Conservation (phyloP, 1,140 invertebrate genomes). For the Brachionus rotundiformis region DNA sequence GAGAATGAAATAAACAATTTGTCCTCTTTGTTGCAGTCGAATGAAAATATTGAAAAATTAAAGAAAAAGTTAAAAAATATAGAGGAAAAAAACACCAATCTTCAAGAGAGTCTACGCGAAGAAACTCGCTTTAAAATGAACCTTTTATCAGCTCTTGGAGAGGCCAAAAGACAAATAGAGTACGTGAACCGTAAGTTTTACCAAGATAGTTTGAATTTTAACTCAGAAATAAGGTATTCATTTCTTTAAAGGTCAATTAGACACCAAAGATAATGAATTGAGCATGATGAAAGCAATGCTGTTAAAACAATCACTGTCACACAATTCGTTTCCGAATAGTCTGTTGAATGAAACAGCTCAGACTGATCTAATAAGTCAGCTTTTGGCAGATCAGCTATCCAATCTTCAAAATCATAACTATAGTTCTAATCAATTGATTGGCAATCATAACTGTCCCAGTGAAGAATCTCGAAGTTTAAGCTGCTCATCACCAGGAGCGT, state of each 20-base stretch:
- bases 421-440: not conserved
- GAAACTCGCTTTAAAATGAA: constrained; percentile 94
- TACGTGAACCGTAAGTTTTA: constrained; percentile 80
- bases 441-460: not conserved
- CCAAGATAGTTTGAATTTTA: not conserved
- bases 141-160: constrained; percentile 89
- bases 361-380: constrained; percentile 21
- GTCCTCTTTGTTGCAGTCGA: not conserved
- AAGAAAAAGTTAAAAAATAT: constrained; percentile 77
- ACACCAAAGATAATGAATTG: constrained; percentile 47
- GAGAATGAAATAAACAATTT: constrained; percentile 29
- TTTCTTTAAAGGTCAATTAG: constrained; percentile 19
- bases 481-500: constrained; percentile 9
- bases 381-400: constrained; percentile 6
- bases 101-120: constrained; percentile 87
- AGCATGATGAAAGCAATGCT: constrained; percentile 29
- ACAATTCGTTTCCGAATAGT: not conserved
- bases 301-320: not conserved
- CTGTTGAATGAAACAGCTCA: constrained; percentile 31
- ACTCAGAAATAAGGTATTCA: too few relatives aligned
- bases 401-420: constrained; percentile 12
- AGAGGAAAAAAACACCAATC: constrained; percentile 81
- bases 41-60: constrained; percentile 70
- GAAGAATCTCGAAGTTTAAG: not conserved
- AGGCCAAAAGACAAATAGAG: constrained; percentile 86